Conservation (phyloP, 2,888 invertebrate species). For the Aleiodes testaceus region DNA sequence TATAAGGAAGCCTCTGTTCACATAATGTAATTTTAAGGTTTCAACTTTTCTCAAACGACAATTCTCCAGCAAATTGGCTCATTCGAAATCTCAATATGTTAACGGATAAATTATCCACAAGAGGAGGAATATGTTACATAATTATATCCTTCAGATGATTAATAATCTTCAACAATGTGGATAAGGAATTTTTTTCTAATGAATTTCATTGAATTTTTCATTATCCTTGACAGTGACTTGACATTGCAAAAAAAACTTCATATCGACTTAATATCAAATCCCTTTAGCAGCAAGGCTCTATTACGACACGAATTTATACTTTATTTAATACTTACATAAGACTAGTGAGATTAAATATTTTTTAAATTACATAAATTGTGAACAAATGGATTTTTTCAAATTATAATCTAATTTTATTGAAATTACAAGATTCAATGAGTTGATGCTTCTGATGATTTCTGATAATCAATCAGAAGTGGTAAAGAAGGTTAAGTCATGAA, state of each 20-base stretch:
- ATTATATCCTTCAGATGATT: neutral
- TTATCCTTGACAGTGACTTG: slow-evolving; percentile 6
- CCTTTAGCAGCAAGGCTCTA: neutral
- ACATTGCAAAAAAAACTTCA: neutral
- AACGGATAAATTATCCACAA: neutral
- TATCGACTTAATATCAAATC: slow-evolving; percentile 4
- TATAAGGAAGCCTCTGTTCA: slow-evolving; percentile 66
- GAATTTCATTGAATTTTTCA: slow-evolving; percentile 4
- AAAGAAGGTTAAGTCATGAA: too few species aligned
- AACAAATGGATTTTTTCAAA: too few species aligned
- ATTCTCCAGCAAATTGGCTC: neutral
- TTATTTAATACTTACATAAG: slow-evolving; percentile 2
- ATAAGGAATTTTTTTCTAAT: slow-evolving; percentile 43
- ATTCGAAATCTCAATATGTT: neutral
- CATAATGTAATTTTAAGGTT: slow-evolving; percentile 37
- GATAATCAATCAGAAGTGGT: too few species aligned
- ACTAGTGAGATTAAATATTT: neutral
- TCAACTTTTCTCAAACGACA: slow-evolving; percentile 1
- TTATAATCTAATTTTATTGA: too few species aligned
- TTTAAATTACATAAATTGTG: neutral
- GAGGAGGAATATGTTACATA: too few species aligned
- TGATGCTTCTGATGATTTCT: too few species aligned
- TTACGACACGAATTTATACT: neutral
- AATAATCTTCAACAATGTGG: neutral
- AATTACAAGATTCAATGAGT: too few species aligned